Percentiles rank a stretch among this genome's conserved stretches.
These are phyloP conservation scores for Trichacis sp. DNA, from an alignment of 2,888 invertebrate genomes.

Conservation along the genomic window DNA sequence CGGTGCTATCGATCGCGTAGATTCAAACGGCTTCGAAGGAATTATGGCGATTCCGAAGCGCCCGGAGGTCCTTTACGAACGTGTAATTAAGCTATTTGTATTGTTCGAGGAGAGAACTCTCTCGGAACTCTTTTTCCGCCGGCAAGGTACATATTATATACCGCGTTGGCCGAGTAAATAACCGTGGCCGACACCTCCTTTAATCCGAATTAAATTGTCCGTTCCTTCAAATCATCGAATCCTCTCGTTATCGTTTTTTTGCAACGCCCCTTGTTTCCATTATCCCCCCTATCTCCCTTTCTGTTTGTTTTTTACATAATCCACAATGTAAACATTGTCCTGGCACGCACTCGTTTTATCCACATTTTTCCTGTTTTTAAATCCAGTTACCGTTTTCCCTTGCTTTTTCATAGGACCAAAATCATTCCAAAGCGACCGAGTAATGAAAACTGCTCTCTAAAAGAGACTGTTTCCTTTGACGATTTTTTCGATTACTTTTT, in stretches of 20 bases:
- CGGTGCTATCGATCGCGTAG: conserved; percentile 30
- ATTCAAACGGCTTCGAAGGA: conserved; percentile 34
- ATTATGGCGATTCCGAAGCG: conserved; percentile 53
- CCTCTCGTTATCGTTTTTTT: conserved; percentile 5
- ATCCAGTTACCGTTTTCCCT: neutral
- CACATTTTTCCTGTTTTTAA: neutral
- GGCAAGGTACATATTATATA: conserved; percentile 43
- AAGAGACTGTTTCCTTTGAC: conserved; percentile 40
- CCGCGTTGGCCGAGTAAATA: conserved; percentile 48
- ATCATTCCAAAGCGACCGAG: neutral
- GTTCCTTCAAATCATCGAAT: conserved; percentile 25
- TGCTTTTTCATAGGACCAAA: neutral
- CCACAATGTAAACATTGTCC: neutral
- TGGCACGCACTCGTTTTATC: neutral
- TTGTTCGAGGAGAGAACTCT: conserved; percentile 43
- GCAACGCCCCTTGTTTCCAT: conserved; percentile 6
- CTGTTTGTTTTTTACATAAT: conserved; percentile 11
- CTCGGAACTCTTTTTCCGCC: conserved; percentile 20
- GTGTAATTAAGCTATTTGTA: conserved; percentile 60
- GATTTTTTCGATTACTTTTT: conserved; percentile 40
- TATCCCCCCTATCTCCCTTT: conserved; percentile 11
- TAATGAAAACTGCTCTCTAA: neutral
- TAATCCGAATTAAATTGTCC: conserved; percentile 53
- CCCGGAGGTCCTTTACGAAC: conserved; percentile 42
- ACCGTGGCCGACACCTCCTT: conserved; percentile 52